Evolutionary conservation across 2,888 invertebrate species (phyloP).

Genomic region (Philopedon plagiatum): DNA sequence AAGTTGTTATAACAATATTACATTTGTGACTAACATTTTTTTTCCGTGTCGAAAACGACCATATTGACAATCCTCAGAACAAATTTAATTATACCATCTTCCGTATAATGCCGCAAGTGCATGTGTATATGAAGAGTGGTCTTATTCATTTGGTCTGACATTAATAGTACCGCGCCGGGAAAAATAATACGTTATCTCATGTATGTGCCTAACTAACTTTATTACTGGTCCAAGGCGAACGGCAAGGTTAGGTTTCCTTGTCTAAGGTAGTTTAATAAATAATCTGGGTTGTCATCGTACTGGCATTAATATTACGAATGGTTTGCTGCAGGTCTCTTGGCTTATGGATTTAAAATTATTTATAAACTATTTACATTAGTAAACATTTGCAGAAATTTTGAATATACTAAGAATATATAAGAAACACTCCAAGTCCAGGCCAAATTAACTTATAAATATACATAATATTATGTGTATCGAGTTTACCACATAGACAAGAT

Average conservation of each 20-base stretch:
- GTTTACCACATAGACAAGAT: too few species aligned
- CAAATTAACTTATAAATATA: too few species aligned
- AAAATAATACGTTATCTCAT: not conserved
- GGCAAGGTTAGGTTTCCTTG: not conserved
- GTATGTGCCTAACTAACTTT: not conserved
- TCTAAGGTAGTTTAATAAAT: not conserved
- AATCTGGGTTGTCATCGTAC: not conserved
- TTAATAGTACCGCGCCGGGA: constrained; percentile 5
- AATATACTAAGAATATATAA: too few species aligned
- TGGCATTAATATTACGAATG: not conserved
- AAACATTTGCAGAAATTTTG: too few species aligned
- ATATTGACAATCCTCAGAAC: not conserved
- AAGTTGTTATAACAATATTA: too few species aligned
- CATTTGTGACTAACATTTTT: not conserved
- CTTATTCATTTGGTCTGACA: constrained; percentile 13
- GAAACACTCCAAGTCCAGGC: too few species aligned
- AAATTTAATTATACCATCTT: constrained; percentile 5
- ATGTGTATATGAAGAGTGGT: not conserved
- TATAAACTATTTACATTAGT: too few species aligned
- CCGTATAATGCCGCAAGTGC: not conserved
- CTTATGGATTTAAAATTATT: too few species aligned
- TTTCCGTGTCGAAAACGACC: not conserved
- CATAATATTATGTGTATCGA: too few species aligned
- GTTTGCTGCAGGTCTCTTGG: too few species aligned
- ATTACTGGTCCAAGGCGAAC: not conserved